Percentiles rank a stretch among this genome's conserved stretches.
phyloP scores from a whole-genome alignment of 1,140 invertebrate genomes.

The Babylonia areolata region DNA sequence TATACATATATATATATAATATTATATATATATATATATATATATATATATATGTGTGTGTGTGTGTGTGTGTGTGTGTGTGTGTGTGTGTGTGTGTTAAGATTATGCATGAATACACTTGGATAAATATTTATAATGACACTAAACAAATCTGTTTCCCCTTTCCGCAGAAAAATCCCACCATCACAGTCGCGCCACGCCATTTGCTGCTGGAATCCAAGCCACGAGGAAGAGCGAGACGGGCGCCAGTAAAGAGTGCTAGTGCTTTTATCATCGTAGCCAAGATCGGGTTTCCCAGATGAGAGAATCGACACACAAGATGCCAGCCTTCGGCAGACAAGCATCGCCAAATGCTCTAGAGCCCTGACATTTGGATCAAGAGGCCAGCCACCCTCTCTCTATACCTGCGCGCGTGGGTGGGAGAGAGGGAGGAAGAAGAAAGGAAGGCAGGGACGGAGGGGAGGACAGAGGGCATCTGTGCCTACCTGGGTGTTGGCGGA shows the following conservation, averaged over 20 bases:
- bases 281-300: constrained; percentile 8
- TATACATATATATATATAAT: neutral
- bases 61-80: constrained; percentile 11
- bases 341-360: constrained; percentile 3
- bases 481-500: too few relatives aligned
- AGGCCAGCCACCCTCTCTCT: neutral
- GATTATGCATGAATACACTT: too few relatives aligned
- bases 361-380: constrained; percentile 13
- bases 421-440: neutral
- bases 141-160: neutral
- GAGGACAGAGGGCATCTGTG: neutral
- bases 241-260: neutral
- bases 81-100: neutral
- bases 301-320: constrained; percentile 9
- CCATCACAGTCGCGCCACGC: neutral
- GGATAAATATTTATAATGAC: neutral
- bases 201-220: neutral
- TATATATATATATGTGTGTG: neutral
- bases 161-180: neutral
- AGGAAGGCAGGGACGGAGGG: neutral
- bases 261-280: neutral
- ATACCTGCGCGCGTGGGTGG: neutral
- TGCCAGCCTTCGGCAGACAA: neutral
- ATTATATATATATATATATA: neutral
- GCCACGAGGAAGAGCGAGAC: neutral